Conservation (phyloP, 2,797 vertebrate species). For the Phyllotis vaccarum region DNA sequence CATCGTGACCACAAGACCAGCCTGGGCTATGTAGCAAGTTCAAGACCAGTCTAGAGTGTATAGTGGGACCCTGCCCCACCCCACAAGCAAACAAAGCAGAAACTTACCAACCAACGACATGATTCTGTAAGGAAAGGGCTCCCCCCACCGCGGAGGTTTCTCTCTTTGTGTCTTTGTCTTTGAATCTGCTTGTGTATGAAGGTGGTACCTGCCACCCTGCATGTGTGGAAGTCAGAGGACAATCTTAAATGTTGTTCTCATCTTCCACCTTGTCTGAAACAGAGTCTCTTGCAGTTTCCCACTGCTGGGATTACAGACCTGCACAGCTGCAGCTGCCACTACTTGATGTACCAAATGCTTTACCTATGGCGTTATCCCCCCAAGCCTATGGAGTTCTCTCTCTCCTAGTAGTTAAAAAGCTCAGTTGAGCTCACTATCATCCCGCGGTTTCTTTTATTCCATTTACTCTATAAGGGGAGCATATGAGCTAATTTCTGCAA, state of each 20-base stretch:
- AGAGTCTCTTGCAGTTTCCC: neutral
- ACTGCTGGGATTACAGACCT: neutral
- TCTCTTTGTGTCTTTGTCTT: neutral
- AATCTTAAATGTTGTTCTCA: neutral
- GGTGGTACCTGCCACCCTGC: neutral
- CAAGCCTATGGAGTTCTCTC: neutral
- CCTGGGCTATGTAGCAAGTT: neutral
- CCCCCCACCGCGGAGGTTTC: neutral
- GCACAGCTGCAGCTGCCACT: neutral
- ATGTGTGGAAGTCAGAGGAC: neutral
- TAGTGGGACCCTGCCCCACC: neutral
- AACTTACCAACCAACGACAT: neutral
- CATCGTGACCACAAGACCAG: neutral
- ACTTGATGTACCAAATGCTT: neutral
- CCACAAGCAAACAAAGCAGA: neutral
- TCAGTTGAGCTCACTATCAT: neutral
- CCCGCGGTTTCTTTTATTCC: neutral
- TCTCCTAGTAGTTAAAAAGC: conserved; percentile 9
- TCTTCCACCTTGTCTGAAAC: neutral
- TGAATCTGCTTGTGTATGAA: neutral
- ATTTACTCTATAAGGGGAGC: conserved; percentile 2
- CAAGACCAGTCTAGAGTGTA: neutral
- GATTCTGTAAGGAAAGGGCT: neutral
- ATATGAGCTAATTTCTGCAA: conserved; percentile 2
- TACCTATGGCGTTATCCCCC: neutral